Evolutionary conservation across 2,888 invertebrate genomes (phyloP).

Genomic region (Aphidius colemani): DNA sequence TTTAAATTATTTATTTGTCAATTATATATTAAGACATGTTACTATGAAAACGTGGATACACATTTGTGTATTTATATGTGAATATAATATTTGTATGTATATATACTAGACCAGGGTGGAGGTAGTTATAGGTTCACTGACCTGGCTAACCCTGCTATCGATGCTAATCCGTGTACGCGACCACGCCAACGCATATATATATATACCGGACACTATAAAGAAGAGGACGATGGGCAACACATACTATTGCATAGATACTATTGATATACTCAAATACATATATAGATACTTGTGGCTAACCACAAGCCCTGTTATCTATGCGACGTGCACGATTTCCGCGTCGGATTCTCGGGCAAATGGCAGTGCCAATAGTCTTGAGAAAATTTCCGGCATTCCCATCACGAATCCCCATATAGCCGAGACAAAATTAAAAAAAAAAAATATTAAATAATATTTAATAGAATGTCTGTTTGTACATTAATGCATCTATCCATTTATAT

Average conservation of each 20-base stretch:
- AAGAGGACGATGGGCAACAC: slow-evolving; percentile 5
- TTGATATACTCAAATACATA: neutral
- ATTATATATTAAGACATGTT: too few relatives aligned
- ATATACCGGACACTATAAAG: slow-evolving; percentile 4
- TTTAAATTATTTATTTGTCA: too few relatives aligned
- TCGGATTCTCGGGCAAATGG: slow-evolving; percentile 40
- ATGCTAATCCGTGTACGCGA: slow-evolving; percentile 51
- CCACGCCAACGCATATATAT: slow-evolving; percentile 44
- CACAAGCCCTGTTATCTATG: slow-evolving; percentile 49
- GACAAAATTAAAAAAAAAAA: neutral
- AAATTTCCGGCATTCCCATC: slow-evolving; percentile 18
- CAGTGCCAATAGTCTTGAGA: slow-evolving; percentile 12
- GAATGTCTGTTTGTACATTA: neutral
- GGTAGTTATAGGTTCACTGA: slow-evolving; percentile 48
- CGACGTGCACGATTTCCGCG: slow-evolving; percentile 49
- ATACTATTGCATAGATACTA: neutral
- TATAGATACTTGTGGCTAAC: slow-evolving; percentile 29
- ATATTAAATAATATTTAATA: neutral
- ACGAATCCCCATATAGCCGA: neutral
- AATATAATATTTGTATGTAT: too few relatives aligned
- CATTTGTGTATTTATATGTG: slow-evolving; percentile 10
- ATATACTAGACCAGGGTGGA: slow-evolving; percentile 26
- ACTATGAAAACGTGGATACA: too few relatives aligned
- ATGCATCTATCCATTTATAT: neutral
- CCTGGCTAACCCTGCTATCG: slow-evolving; percentile 56